Conservation (phyloP, 2,113 vertebrate species). For the Anhinga anhinga region DNA sequence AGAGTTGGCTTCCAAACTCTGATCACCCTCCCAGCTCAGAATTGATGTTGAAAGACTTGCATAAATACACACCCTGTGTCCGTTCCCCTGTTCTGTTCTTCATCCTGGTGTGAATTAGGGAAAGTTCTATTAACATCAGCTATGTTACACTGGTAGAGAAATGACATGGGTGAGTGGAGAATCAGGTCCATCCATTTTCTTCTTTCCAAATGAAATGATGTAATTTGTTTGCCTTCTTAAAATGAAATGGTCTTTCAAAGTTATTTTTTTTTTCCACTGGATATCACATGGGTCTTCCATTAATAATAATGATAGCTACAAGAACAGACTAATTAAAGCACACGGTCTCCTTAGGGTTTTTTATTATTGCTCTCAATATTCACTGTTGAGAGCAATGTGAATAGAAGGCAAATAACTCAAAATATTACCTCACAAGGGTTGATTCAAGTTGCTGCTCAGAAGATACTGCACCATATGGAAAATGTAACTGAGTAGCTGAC, state of each 20-base stretch:
- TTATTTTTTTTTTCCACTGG: background rate
- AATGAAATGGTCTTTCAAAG: constrained; percentile 1
- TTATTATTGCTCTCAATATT: background rate
- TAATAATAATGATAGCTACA: background rate
- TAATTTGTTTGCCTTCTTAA: constrained; percentile 31
- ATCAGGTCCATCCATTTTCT: background rate
- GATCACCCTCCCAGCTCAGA: background rate
- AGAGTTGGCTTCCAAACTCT: constrained; percentile 1
- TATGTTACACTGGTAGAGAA: constrained; percentile 17
- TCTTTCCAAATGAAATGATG: background rate
- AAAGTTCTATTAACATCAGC: constrained; percentile 16
- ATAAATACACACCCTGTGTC: background rate
- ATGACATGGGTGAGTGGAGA: background rate
- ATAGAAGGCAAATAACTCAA: constrained; percentile 18
- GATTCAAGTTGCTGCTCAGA: constrained; percentile 1
- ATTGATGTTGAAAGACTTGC: constrained; percentile 24
- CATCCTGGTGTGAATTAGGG: constrained; percentile 1
- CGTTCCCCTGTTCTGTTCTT: constrained; percentile 16
- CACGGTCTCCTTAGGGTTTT: background rate
- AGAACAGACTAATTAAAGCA: background rate
- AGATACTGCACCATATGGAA: constrained; percentile 40
- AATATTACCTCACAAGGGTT: constrained; percentile 17
- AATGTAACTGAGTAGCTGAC: constrained; percentile 51
- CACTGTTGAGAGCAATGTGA: background rate
- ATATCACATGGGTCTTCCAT: background rate